Base-by-base conservation (phyloP, 2,888 invertebrate genomes). In the Tipula confusa region DNA sequence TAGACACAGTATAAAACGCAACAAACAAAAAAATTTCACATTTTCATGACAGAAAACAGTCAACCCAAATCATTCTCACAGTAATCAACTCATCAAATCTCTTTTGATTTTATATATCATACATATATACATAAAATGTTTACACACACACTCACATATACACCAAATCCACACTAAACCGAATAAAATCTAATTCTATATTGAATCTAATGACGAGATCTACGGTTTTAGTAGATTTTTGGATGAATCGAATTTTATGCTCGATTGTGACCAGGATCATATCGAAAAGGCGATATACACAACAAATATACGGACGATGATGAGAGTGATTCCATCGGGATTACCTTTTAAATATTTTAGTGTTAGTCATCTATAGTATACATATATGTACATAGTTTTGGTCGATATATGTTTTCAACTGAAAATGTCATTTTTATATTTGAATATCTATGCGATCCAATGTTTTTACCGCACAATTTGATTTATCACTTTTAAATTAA, bases 41-140 rank as follows among this genome's bases (percentile, higher is more conserved):
- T 64, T 64, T 64, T 64, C 64, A 64, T 64, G 64, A 64, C 64
- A 64, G 64, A 64, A 64, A 64, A 64, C 64, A 64, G 64, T 64
- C 64, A 64, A 64, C 64, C 64, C 64, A 64, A 64, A 64, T 64
- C 64, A 64, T 64, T 64, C 64, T 64, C 64, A 64, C 64, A 64
- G 64, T 64, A 64, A 64, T 64, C 64, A 64, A 64, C 64, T 64
- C 64, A 64, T 64, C 64, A 64, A 64, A 64, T 64, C 64, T 64
- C 64, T 64, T 64, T 64, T 64, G 64, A 64, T 64, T 64, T 64
- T 64, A 64, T 64, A 64, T n/a, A 15, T n/a, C 6, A 15, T 43
- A 15, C 4, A 43, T 1, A 33, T n/a, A n/a, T n/a, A n/a, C n/a
- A n/a, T n/a, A n/a, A n/a, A n/a, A n/a, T n/a, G n/a, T n/a, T n/a